Conservation (phyloP, 2,113 vertebrate species). For the Scalopus aquaticus region DNA sequence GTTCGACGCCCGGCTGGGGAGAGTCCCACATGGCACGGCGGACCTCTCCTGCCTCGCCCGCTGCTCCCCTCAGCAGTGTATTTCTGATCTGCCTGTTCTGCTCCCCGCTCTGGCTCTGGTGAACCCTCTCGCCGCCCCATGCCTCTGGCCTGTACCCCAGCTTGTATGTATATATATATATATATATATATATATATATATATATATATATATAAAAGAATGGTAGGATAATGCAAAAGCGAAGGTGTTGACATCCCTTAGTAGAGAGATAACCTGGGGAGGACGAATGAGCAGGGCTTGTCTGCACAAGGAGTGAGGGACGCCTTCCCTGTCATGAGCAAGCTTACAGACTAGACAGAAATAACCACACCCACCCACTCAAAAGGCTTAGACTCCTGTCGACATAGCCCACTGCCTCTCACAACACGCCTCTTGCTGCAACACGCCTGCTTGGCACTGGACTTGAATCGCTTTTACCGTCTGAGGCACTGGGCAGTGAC, state of each 20-base stretch:
- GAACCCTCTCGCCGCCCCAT: too few species aligned
- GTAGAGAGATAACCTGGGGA: not conserved
- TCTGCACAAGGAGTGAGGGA: not conserved
- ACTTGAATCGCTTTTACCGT: slow-evolving; percentile 13
- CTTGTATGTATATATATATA: too few species aligned
- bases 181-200: too few species aligned
- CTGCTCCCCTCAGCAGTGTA: too few species aligned
- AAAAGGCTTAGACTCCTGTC: not conserved
- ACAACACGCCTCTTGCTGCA: not conserved
- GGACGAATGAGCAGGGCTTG: accelerated
- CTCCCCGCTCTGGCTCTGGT: too few species aligned
- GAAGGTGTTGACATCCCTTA: not conserved
- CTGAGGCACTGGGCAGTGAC: not conserved
- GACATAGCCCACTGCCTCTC: not conserved
- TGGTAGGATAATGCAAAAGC: not conserved
- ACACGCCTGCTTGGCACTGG: not conserved
- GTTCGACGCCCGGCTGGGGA: too few species aligned
- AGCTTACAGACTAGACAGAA: not conserved
- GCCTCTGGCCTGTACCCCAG: too few species aligned
- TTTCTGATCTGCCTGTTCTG: too few species aligned
- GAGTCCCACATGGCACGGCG: too few species aligned
- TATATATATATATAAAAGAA: too few species aligned
- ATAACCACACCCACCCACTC: not conserved
- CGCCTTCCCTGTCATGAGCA: accelerated
- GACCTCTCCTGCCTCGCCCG: too few species aligned